A percentile compares a stretch with the other conserved stretches of the same genome.
Conservation (phyloP, 2,797 vertebrate genomes). For the Scolopax rusticola region DNA sequence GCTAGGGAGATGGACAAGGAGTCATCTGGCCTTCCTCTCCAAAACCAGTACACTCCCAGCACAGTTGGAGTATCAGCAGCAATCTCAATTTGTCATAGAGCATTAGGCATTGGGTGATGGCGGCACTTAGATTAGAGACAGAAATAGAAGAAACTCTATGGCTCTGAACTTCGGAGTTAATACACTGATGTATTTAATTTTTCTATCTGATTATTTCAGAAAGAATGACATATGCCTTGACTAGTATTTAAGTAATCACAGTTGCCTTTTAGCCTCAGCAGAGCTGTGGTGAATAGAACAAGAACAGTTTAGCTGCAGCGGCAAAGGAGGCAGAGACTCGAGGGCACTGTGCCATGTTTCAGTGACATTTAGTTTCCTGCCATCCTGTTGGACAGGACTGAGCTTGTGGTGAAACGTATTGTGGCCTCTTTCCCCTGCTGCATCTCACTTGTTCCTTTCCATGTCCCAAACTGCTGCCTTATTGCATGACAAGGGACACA, state of each 20-base stretch:
- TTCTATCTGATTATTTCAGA: neutral
- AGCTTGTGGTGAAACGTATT: neutral
- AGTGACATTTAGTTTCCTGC: neutral
- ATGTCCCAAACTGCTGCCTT: neutral
- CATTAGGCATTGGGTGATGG: fast-evolving
- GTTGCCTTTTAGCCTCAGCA: conserved; percentile 30
- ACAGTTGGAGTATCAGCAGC: neutral
- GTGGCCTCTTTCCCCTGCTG: neutral
- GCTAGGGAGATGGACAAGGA: neutral
- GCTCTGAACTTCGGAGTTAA: neutral
- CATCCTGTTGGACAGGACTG: neutral
- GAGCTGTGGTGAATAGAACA: neutral
- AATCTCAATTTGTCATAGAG: neutral
- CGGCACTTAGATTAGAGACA: neutral
- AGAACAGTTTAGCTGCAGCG: neutral
- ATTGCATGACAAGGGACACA: neutral
- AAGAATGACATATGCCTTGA: conserved; percentile 4
- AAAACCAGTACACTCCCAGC: neutral
- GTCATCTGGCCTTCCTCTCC: neutral
- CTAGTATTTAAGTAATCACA: neutral
- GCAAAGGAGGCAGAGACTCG: neutral
- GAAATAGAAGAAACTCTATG: neutral
- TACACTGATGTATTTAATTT: neutral
- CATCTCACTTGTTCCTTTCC: neutral
- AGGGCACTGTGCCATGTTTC: neutral